Evolutionary conservation across 2,888 invertebrate genomes (phyloP).

Genomic region (Campopleginae sp.): DNA sequence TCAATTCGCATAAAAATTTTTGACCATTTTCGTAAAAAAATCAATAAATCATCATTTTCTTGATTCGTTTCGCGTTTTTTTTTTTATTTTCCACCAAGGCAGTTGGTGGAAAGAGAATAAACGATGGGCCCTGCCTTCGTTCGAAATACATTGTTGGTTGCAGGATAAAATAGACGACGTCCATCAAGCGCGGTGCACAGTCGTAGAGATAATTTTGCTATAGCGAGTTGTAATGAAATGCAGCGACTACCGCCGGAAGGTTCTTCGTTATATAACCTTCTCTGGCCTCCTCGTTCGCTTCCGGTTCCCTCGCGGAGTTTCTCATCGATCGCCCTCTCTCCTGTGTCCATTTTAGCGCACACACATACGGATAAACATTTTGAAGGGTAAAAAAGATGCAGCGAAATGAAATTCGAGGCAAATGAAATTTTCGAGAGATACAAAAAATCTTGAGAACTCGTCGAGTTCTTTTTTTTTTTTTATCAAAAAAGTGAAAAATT

Average conservation of each 20-base stretch:
- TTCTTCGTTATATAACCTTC: slow-evolving; percentile 65
- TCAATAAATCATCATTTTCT: background rate
- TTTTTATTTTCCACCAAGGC: no score
- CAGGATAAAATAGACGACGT: slow-evolving; percentile 27
- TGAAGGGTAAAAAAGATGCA: background rate
- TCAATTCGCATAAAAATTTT: background rate
- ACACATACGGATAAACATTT: slow-evolving; percentile 9
- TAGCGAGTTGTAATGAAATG: slow-evolving; percentile 59
- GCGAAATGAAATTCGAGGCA: background rate
- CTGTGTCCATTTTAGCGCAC: slow-evolving; percentile 58
- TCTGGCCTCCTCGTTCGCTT: slow-evolving; percentile 70
- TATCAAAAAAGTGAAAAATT: no score
- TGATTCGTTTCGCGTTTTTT: background rate
- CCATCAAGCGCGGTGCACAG: slow-evolving; percentile 18
- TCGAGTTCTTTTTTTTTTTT: no score
- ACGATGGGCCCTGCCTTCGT: background rate
- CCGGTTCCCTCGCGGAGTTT: slow-evolving; percentile 80
- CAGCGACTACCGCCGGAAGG: slow-evolving; percentile 46
- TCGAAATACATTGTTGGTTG: background rate
- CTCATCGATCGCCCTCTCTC: slow-evolving; percentile 83
- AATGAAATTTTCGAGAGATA: background rate
- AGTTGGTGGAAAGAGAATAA: background rate
- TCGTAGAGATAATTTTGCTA: slow-evolving; percentile 37
- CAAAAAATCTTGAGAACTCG: no score
- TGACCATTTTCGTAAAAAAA: background rate